Base-by-base conservation (phyloP, 1,140 invertebrate species). In the Vanessa tameamea region DNA sequence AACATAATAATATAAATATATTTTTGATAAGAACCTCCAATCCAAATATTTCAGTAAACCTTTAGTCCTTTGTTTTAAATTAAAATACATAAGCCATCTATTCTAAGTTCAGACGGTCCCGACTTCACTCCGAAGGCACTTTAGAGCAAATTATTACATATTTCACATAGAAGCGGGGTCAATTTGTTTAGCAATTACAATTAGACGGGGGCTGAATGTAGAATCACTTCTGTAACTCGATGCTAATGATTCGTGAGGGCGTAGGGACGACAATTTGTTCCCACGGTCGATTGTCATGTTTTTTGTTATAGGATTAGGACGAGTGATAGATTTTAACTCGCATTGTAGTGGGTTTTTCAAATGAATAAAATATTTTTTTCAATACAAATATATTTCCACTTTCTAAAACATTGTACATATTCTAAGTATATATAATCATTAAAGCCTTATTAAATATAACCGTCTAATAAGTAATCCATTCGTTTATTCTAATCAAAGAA, bases 141-240 rank as follows among this genome's bases (percentile, higher is more conserved):
- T 77, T 47, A 64, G 55, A 61, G 70, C 69, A 77, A 78, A 80
- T 80, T 77, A 82, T 76, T 72, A 77, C 75, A 76, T 79, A 77
- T 78, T 76, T 82, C 74, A 70, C 75, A 77, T 69, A 70, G 68
- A 47, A 71, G 47, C 71, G 59, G 78, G 78, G 76, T 78, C 76
- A 76, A 79, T 79, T 78, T 82, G 80, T 80, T 86, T 86, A 83
- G 76, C 82, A 86, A 86, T 83, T 79, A 82, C 81, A 83, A 85
- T 84, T 81, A 81, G 78, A 77, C 69, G 77, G 75, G 71, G 73
- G 75, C 70, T 64, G 67, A 69, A 80, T 73, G 77, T 70, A 69
- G 75, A 74, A 78, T 76, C 75, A 73, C 76, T 80, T 75, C 73
- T 78, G 82, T 80, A 81, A 82, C 82, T 73, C 77, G 80, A 79